Evolutionary conservation across 2,888 invertebrate genomes (phyloP), one percentile per base, ranked within the genome.

Genomic region (Lasioglossum zephyrum): DNA sequence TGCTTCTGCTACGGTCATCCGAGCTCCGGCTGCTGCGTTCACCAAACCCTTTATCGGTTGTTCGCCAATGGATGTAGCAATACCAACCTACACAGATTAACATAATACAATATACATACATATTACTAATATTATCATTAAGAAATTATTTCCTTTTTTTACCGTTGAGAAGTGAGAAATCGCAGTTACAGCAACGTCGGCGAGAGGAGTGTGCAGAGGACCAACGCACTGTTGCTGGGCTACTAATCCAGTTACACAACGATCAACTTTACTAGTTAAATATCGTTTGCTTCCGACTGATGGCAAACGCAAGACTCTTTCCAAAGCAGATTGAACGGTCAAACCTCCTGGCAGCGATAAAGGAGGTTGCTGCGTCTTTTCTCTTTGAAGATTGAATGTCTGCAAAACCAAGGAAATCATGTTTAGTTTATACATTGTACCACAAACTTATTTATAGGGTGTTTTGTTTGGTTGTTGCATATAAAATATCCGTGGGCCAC

Each of bases 221-320:
- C 99, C 99, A 41, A 99, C 99, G 94, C 99, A 99, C 95, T 99
- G 99, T 93, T 99, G 99, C 95, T 99, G 99, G 0, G 99, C 99
- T 81, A 99, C 97, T 26, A 99, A 96, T 1, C 99, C 99, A 2
- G 98, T 98, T 13, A 99, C 99, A 94, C 99, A 99, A 69, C 99
- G 96, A 95, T 98, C 98, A 26, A 99, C 99, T 96, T 99, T 99
- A 93, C 98, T 99, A 0, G 99, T 99, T 69, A 99, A 96, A 94
- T 98, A 99, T 91, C 99, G 96, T 95, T 99, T 99, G 95, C 99
- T 99, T 73, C 97, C 98, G 8, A 99, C 99, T 2, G 98, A 97
- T 0, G 99, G 98, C 39, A 99, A 96, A 88, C 98, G 96, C 72
- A 99, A 95, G 0, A 99, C 99, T 87, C 97, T 96, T 81, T 97